Evolutionary conservation across 2,113 vertebrate genomes (phyloP).

Genomic region (Baryphthengus martii): DNA sequence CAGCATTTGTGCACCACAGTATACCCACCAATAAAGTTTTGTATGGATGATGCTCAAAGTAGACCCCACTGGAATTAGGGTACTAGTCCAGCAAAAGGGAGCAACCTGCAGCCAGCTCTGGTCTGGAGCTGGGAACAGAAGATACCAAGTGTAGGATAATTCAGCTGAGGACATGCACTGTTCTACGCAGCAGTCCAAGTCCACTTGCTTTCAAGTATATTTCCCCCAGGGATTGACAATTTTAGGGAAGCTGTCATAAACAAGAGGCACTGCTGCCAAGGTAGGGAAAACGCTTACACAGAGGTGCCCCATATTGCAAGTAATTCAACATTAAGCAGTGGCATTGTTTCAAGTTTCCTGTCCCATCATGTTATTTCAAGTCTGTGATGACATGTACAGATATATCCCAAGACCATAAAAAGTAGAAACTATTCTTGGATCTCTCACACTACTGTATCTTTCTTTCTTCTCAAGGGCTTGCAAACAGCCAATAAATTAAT

Average conservation of each 20-base stretch:
- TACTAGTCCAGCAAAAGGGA: neutral
- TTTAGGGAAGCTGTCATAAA: neutral
- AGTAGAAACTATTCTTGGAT: neutral
- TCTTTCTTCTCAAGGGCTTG: constrained; percentile 3
- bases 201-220: neutral
- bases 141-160: neutral
- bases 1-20: neutral
- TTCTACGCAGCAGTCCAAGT: neutral
- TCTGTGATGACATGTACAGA: neutral
- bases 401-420: neutral
- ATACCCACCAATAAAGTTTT: neutral
- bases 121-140: neutral
- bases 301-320: neutral
- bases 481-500: constrained; percentile 18
- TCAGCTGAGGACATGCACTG: neutral
- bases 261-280: neutral
- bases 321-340: neutral
- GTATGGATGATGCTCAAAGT: neutral
- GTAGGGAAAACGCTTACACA: neutral
- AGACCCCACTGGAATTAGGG: neutral
- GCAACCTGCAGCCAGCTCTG: neutral
- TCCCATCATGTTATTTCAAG: neutral
- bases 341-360: neutral
- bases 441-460: neutral
- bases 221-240: neutral